These are phyloP conservation scores for Leucoma salicis DNA, from an alignment of 2,888 invertebrate genomes.

Conservation along the genomic window DNA sequence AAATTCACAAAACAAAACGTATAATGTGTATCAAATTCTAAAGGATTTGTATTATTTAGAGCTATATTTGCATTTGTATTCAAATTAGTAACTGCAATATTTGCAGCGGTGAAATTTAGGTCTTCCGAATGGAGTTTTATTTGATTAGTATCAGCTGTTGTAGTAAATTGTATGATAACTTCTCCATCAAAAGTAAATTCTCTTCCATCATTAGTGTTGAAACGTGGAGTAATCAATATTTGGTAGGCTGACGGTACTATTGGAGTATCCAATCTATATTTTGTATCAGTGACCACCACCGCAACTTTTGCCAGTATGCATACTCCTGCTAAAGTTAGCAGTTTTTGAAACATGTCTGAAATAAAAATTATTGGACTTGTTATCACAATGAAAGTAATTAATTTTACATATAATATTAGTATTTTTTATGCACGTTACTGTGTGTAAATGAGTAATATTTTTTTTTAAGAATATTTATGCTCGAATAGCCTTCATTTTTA, in stretches of 20 bases:
- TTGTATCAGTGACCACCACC: slow-evolving; percentile 45
- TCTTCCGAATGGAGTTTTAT: slow-evolving; percentile 69
- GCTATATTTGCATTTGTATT: slow-evolving; percentile 35
- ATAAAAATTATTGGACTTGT: neutral
- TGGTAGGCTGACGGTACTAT: slow-evolving; percentile 79
- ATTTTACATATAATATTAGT: too few species aligned
- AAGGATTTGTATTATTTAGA: slow-evolving; percentile 41
- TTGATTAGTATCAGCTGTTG: slow-evolving; percentile 43
- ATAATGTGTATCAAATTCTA: slow-evolving; percentile 59
- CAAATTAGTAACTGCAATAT: slow-evolving; percentile 39
- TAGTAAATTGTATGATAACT: slow-evolving; percentile 63
- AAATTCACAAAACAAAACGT: slow-evolving; percentile 77
- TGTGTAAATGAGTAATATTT: too few species aligned
- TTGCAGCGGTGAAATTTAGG: slow-evolving; percentile 44
- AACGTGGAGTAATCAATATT: slow-evolving; percentile 76
- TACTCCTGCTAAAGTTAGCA: slow-evolving; percentile 36
- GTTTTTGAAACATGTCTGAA: slow-evolving; percentile 53
- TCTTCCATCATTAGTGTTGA: slow-evolving; percentile 59
- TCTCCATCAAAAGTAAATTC: slow-evolving; percentile 75
- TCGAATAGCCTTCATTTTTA: too few species aligned
- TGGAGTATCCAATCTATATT: slow-evolving; percentile 60
- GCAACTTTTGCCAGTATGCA: slow-evolving; percentile 39
- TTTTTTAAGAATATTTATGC: too few species aligned
- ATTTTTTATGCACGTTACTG: too few species aligned
- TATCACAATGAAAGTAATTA: too few species aligned